These are phyloP conservation scores for Clinocottus analis DNA, from an alignment of 2,113 vertebrate species.

Conservation along the genomic window DNA sequence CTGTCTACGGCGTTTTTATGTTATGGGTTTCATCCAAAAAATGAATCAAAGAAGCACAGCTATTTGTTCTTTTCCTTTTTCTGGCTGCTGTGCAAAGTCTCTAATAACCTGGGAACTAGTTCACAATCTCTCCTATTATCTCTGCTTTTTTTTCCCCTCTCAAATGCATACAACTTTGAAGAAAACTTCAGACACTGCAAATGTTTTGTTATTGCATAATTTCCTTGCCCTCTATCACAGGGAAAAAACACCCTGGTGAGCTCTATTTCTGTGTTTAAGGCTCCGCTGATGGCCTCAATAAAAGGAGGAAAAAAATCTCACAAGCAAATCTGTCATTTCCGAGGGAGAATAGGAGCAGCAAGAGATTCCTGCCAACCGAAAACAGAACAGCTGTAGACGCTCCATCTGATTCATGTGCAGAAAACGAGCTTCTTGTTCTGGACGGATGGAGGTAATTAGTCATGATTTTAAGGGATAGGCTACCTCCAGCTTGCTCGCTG, in stretches of 20 bases:
- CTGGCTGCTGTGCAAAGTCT: conserved; percentile 37
- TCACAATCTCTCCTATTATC: conserved; percentile 17
- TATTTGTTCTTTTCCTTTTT: conserved; percentile 38
- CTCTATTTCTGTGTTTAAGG: conserved; percentile 46
- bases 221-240: conserved; percentile 49
- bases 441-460: conserved; percentile 55
- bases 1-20: conserved; percentile 23
- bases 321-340: conserved; percentile 61
- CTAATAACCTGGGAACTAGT: conserved; percentile 39
- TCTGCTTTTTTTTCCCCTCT: not conserved
- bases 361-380: conserved; percentile 50
- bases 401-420: conserved; percentile 55
- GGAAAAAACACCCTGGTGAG: conserved; percentile 38
- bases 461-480: conserved; percentile 30
- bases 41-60: conserved; percentile 39
- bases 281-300: conserved; percentile 44
- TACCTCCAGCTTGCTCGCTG: conserved; percentile 26
- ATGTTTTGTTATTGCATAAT: conserved; percentile 58
- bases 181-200: conserved; percentile 48
- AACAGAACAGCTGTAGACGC: conserved; percentile 52
- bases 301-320: conserved; percentile 47
- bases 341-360: conserved; percentile 50
- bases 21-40: conserved; percentile 37
- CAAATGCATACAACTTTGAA: conserved; percentile 36
- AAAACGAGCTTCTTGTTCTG: conserved; percentile 53